Evolutionary conservation across 2,888 invertebrate genomes (phyloP), one percentile per base, ranked within the genome.

Genomic region (Nyleta sp.): DNA sequence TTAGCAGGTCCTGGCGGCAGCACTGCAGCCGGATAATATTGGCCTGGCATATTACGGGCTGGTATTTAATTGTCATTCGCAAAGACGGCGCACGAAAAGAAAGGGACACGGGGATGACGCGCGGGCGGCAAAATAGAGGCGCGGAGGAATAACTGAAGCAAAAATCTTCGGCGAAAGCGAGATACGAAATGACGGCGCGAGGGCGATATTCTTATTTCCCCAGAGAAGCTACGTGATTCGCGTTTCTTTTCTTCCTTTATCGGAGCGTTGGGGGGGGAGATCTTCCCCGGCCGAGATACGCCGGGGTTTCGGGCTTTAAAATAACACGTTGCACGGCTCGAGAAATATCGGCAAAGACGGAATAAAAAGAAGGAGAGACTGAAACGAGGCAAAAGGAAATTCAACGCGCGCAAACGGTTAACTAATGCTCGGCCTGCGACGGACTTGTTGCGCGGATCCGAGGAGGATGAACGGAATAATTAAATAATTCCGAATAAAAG

Each of bases 201-300:
- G 17, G 40, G 38, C 65, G 78, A 65, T 74, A 78, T 78, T 74
- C 74, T 74, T 78, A 78, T 74, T 78, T 78, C 78, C 78, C 78
- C 28, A 28, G 78, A 71, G 78, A 71, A 62, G 33, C 71, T 65
- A 70, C 60, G 75, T 72, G 75, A 79, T 79, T 72, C 75, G 74
- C 46, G 65, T 70, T 79, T 38, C 70, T 64, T 62, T 74, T 71
- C 67, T 73, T 52, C 50, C 31, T 65, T 71, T 53, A 70, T 60
- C 46, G 52, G 48, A n/a, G n/a, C n/a, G n/a, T n/a, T n/a, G n/a
- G n/a, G n/a, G n/a, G 13, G 18, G n/a, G 13, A 11, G 71, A 75
- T 79, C 62, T 72, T 35, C 24, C 33, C 15, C 60, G 48, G 50
- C 17, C 35, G 60, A 70, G 70, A 53, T 71, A 59, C 65, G 24